Evolutionary conservation across 2,113 vertebrate species (phyloP), one percentile per base, ranked within the genome.

Genomic region (Gadus macrocephalus): DNA sequence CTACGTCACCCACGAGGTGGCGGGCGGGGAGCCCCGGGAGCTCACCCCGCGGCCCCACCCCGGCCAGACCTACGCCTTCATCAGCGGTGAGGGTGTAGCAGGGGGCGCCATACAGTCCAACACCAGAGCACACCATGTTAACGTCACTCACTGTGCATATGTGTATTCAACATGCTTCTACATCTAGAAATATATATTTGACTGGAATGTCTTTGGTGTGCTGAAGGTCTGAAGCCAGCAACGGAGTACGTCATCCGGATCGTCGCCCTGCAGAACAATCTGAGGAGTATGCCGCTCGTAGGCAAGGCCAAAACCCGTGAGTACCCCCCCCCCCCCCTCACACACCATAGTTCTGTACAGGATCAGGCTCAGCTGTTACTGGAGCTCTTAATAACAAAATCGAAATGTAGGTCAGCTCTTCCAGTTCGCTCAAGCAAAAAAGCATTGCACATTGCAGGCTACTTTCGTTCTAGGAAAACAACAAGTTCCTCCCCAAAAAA

Each of bases 301-400:
- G 96, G 97, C 74, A 96, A 93, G 65, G 96, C 94, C 80, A 94
- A 81, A 84, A 99, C 97, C 87, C 96, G 97, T 99, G 93, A 94
- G 91, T 86, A 15, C n/a, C n/a, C 42, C 42, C 8, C 14, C 4
- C 61, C 35, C 0, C 15, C 11, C 12, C 15, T 1, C 28, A 49
- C 42, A 49, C 42, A 49, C 42, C 8, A 6, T 35, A 7, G 4
- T 35, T 35, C 31, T 35, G 31, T 4, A 35, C 31, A 7, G 12
- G 42, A 49, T 49, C 42, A 49, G 8, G 42, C 42, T 11, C 9
- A 49, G 42, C 2, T 49, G 42, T 49, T 1, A 9, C 11, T 49
- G 42, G 42, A 11, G 42, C 12, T 49, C 12, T 49, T 7, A 49
- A 49, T 12, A 49, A 49, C 8, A 9, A 14, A 49, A 49, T 49